A percentile compares a stretch with the other conserved stretches of the same genome.
phyloP scores from a whole-genome alignment of 2,113 vertebrate species.

The Mungos mungo region DNA sequence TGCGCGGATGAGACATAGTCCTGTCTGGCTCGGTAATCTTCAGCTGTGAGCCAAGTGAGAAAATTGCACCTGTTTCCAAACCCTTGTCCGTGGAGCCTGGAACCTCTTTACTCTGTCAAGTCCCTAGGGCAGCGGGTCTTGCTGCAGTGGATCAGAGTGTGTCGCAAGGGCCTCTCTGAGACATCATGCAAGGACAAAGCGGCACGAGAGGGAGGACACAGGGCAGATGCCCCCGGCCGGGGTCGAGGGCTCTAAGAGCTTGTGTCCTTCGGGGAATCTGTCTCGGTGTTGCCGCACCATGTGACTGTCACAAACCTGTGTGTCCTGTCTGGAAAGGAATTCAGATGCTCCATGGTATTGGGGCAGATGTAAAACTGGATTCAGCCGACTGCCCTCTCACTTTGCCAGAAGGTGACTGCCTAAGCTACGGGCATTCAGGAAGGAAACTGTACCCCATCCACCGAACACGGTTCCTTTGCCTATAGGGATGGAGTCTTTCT shows the following conservation, averaged over 20 bases:
- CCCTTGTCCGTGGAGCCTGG: neutral
- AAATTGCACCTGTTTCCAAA: conserved; percentile 11
- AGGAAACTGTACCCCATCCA: neutral
- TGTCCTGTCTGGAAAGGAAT: conserved; percentile 31
- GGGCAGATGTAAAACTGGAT: neutral
- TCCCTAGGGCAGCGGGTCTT: neutral
- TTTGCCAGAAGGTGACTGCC: neutral
- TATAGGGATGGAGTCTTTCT: neutral
- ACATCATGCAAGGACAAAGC: neutral
- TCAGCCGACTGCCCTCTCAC: neutral
- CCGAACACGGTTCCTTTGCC: neutral
- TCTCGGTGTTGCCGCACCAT: conserved; percentile 14
- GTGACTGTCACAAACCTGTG: conserved; percentile 21
- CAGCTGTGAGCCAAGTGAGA: neutral
- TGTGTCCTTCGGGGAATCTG: neutral
- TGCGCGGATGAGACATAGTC: neutral
- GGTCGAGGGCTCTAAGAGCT: neutral
- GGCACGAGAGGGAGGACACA: neutral
- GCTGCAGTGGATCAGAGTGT: neutral
- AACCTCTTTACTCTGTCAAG: neutral
- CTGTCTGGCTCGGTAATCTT: neutral
- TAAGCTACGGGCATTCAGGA: neutral
- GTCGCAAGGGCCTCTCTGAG: neutral
- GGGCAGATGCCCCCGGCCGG: neutral
- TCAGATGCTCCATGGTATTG: neutral